Percentiles rank a stretch among this genome's conserved stretches.
Evolutionary conservation across 2,113 vertebrate genomes (phyloP).

Genomic region (Oncorhynchus keta): DNA sequence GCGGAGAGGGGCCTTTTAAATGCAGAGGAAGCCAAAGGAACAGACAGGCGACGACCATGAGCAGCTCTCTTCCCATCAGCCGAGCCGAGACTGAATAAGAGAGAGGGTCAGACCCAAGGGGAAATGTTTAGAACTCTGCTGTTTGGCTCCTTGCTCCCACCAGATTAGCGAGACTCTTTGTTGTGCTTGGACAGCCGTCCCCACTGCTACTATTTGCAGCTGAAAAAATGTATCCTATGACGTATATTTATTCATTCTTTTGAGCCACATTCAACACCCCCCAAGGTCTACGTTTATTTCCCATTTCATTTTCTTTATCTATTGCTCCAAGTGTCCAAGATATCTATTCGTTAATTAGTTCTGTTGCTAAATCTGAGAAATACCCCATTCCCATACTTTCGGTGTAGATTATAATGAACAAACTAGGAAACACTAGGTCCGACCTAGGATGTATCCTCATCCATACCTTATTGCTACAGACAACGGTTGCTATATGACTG

Average conservation of each 20-base stretch:
- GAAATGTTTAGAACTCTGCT: conserved; percentile 21
- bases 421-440: too few species aligned
- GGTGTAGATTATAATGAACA: too few species aligned
- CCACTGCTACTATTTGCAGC: conserved; percentile 11
- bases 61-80: conserved; percentile 41
- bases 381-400: too few species aligned
- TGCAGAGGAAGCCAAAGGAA: conserved; percentile 5
- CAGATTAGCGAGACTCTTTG: conserved; percentile 18
- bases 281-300: too few species aligned
- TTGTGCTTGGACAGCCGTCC: conserved; percentile 23
- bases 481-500: too few species aligned
- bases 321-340: not conserved
- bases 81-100: conserved; percentile 4
- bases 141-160: conserved; percentile 35
- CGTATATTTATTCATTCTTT: not conserved
- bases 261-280: not conserved
- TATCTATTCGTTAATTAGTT: not conserved
- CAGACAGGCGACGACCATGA: conserved; percentile 21
- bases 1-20: conserved; percentile 18
- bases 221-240: not conserved
- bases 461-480: too few species aligned
- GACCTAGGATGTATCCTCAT: too few species aligned
- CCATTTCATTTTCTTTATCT: not conserved
- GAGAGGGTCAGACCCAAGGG: conserved; percentile 26
- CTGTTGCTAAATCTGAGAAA: too few species aligned